Conservation (phyloP, 2,797 vertebrate genomes). For the Myripristis murdjan region DNA sequence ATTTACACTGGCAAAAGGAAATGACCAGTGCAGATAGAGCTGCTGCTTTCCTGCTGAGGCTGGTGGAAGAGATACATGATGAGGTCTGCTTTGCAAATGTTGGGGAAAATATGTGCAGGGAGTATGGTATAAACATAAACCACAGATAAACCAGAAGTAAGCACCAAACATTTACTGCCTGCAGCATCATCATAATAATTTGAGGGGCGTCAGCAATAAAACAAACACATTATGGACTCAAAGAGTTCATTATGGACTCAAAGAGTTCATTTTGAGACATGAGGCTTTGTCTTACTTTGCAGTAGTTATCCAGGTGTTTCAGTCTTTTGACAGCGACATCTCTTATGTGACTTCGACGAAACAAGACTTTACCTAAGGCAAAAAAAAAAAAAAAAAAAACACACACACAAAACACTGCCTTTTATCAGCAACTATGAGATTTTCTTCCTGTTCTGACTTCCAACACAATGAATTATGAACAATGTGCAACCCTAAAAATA, state of each 20-base stretch:
- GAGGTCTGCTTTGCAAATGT: conserved; percentile 44
- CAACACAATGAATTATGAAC: background rate
- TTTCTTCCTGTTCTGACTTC: background rate
- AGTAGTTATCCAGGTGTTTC: conserved; percentile 96
- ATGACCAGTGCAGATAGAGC: conserved; percentile 74
- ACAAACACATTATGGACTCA: background rate
- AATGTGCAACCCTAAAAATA: background rate
- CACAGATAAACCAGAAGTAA: conserved; percentile 2
- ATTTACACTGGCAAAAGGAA: conserved; percentile 80
- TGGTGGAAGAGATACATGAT: conserved; percentile 70
- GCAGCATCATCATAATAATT: background rate
- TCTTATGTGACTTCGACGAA: conserved; percentile 94
- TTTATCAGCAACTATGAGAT: background rate
- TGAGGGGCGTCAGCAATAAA: background rate
- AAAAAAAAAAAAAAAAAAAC: conserved; percentile 39
- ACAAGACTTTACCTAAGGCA: conserved; percentile 93
- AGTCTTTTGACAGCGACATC: conserved; percentile 94
- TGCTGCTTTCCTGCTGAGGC: conserved; percentile 76
- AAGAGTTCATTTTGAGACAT: background rate
- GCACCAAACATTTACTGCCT: background rate
- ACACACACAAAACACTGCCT: conserved; percentile 4
- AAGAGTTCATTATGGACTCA: no score
- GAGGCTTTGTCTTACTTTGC: conserved; percentile 88
- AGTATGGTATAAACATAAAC: background rate
- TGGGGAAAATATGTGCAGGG: conserved; percentile 31